Conservation (phyloP, 2,888 invertebrate species). For the Tipula lateralis region DNA sequence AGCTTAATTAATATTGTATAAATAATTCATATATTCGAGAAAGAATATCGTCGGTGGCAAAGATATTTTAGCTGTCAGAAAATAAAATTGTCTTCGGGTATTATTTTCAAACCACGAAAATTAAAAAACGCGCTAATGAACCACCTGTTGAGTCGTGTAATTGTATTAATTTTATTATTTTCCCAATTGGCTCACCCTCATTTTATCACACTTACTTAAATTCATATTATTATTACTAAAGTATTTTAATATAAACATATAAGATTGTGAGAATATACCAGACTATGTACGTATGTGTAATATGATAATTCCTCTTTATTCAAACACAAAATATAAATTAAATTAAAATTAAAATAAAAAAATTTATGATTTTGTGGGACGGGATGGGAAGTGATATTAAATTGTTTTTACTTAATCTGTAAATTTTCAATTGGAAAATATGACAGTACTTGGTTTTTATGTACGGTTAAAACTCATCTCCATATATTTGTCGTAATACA, state of each 20-base stretch:
- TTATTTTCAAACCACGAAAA: background rate
- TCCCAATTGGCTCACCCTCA: background rate
- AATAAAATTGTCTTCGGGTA: background rate
- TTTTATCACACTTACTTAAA: too few relatives aligned
- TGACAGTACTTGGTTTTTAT: too few relatives aligned
- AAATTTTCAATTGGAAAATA: too few relatives aligned
- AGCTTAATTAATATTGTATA: background rate
- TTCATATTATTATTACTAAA: background rate
- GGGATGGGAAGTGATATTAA: too few relatives aligned
- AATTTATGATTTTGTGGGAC: too few relatives aligned
- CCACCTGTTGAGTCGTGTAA: background rate
- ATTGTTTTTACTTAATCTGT: too few relatives aligned
- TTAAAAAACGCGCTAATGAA: background rate
- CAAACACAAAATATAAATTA: too few relatives aligned
- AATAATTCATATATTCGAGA: background rate
- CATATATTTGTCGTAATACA: too few relatives aligned
- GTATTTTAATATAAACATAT: background rate
- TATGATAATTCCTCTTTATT: background rate
- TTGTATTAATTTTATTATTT: background rate
- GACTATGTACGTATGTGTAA: background rate
- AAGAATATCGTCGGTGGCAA: background rate
- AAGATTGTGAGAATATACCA: background rate
- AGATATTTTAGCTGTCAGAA: background rate
- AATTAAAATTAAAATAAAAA: too few relatives aligned
- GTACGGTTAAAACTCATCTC: too few relatives aligned